Evolutionary conservation across 2,888 invertebrate genomes (phyloP).

Genomic region (Eubasilissa splendida): DNA sequence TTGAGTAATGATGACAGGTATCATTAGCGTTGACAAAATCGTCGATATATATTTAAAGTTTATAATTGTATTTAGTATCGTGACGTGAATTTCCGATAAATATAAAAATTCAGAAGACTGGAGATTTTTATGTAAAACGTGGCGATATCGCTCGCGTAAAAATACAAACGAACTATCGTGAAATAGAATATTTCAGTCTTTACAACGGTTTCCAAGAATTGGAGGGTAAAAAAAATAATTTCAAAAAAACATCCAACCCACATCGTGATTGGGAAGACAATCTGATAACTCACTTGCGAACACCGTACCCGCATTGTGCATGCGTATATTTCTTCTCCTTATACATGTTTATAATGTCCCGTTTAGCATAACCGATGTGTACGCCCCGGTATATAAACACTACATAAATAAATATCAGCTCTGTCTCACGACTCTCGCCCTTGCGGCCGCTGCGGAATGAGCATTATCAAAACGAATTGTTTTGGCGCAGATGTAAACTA

Average conservation of each 20-base stretch:
- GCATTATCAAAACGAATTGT: slow-evolving; percentile 33
- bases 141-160: no score
- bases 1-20: no score
- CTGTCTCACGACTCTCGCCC: slow-evolving; percentile 25
- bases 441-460: slow-evolving; percentile 22
- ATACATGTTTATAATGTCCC: slow-evolving; percentile 26
- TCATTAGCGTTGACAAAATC: no score
- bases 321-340: background rate
- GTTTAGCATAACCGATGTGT: slow-evolving; percentile 24
- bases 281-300: slow-evolving; percentile 1
- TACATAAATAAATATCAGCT: slow-evolving; percentile 30
- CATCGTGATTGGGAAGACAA: background rate
- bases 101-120: no score
- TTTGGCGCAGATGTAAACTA: slow-evolving; percentile 29
- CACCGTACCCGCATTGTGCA: no score
- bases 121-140: no score
- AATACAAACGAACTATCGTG: no score
- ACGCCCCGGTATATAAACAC: slow-evolving; percentile 18
- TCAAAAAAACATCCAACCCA: background rate
- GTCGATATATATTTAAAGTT: no score
- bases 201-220: no score
- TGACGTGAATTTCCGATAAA: no score
- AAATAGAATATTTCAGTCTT: no score
- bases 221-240: background rate
- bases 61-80: no score